Conservation (phyloP, 2,113 vertebrate species). For the Edolisoma coerulescens region DNA sequence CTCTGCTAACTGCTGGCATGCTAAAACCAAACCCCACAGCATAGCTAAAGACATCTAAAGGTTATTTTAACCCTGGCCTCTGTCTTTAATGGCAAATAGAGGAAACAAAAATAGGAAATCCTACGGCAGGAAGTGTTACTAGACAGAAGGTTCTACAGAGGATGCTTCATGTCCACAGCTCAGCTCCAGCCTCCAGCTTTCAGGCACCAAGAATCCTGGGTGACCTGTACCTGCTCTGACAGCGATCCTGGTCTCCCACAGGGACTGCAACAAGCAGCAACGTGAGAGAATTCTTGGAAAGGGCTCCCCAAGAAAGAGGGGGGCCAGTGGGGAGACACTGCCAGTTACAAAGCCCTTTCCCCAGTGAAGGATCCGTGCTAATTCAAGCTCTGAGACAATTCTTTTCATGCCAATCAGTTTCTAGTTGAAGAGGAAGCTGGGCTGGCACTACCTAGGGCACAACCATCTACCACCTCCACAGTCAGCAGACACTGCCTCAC, state of each 20-base stretch:
- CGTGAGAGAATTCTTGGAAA: background rate
- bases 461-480: background rate
- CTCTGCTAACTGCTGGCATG: background rate
- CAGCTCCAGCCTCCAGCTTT: constrained; percentile 5
- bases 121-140: background rate
- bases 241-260: background rate
- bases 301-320: background rate
- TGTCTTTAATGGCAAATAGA: background rate
- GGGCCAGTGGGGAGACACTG: background rate
- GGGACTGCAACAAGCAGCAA: background rate
- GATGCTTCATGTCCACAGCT: background rate
- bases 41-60: background rate
- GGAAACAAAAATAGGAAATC: background rate
- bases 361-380: background rate
- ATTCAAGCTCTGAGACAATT: background rate
- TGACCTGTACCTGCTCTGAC: background rate
- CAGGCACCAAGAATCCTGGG: background rate
- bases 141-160: background rate
- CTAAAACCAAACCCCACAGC: background rate
- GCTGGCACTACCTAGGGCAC: background rate
- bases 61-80: background rate
- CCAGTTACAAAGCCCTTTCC: background rate
- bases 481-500: constrained; percentile 72
- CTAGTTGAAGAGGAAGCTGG: background rate
- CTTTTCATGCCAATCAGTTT: background rate